Percentiles rank a stretch among this genome's conserved stretches.
Evolutionary conservation across 2,888 invertebrate species (phyloP).

Genomic region (Hyppa rectilinea): DNA sequence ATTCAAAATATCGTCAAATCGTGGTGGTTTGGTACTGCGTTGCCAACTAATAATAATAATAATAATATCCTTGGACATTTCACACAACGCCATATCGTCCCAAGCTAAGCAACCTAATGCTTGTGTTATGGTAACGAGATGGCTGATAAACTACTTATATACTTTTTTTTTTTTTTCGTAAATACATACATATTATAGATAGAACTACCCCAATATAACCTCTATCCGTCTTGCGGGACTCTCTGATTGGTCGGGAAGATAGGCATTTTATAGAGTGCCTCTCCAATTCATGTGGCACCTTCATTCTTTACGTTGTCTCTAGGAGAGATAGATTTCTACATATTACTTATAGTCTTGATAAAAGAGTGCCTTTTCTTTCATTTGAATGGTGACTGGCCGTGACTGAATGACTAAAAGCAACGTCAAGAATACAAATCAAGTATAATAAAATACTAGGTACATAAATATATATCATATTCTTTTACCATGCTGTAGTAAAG

Average conservation of each 20-base stretch:
- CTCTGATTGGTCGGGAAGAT: slow-evolving; percentile 61
- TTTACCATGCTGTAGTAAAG: not conserved
- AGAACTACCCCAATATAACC: slow-evolving; percentile 62
- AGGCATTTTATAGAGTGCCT: slow-evolving; percentile 62
- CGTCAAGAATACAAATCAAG: not conserved
- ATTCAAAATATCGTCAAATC: slow-evolving; percentile 51
- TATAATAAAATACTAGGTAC: not conserved
- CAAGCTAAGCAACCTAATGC: too few species aligned
- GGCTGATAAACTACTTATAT: too few species aligned
- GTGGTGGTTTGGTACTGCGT: slow-evolving; percentile 56
- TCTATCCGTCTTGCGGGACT: slow-evolving; percentile 54
- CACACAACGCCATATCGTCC: too few species aligned
- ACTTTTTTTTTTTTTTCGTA: too few species aligned
- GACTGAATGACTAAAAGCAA: too few species aligned
- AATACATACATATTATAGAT: too few species aligned
- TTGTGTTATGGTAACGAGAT: too few species aligned
- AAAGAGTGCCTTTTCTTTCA: not conserved
- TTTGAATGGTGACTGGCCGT: not conserved
- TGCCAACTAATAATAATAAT: slow-evolving; percentile 45
- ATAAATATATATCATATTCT: too few species aligned
- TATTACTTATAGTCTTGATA: slow-evolving; percentile 39
- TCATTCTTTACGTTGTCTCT: slow-evolving; percentile 57
- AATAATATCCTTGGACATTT: too few species aligned
- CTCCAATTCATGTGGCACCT: slow-evolving; percentile 65
- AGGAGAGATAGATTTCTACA: slow-evolving; percentile 32